Percentiles rank a stretch among this genome's conserved stretches.
These are phyloP conservation scores for Neoniphon sammara DNA, from an alignment of 2,797 vertebrate genomes.

Conservation along the genomic window DNA sequence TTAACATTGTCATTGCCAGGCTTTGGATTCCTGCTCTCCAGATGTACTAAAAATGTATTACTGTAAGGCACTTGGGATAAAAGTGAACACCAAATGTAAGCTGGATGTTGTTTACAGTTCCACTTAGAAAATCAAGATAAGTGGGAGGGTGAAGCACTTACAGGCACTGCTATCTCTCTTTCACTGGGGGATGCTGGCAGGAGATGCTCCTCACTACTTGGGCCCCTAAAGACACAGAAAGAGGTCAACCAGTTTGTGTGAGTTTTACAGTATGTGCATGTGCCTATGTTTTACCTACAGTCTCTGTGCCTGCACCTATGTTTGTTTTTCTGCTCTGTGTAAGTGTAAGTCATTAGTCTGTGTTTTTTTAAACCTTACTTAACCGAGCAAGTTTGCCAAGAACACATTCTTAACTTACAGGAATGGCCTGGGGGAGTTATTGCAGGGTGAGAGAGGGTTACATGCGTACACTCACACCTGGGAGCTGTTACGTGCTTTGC, in stretches of 20 bases:
- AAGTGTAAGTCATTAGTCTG: constrained; percentile 4
- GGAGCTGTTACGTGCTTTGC: constrained; percentile 1
- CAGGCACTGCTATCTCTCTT: constrained; percentile 83
- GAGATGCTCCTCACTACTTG: constrained; percentile 78
- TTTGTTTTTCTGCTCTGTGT: constrained; percentile 7
- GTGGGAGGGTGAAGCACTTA: constrained; percentile 54
- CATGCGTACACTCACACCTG: background rate
- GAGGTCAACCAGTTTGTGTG: background rate
- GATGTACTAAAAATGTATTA: background rate
- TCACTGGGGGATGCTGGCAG: constrained; percentile 86
- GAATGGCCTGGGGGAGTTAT: background rate
- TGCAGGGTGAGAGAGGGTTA: background rate
- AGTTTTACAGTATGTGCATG: background rate
- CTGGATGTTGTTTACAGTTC: background rate
- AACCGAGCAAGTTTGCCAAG: constrained; percentile 11
- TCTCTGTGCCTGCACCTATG: background rate
- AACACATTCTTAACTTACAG: constrained; percentile 1
- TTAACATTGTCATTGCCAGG: too few species aligned
- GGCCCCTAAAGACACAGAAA: constrained; percentile 40
- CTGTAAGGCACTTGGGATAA: background rate
- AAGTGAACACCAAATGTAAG: background rate
- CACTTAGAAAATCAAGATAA: background rate
- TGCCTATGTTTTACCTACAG: background rate
- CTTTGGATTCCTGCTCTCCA: too few species aligned
- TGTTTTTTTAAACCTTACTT: constrained; percentile 15